Conservation (phyloP, 1,140 invertebrate genomes). For the Eriosoma lanigerum region DNA sequence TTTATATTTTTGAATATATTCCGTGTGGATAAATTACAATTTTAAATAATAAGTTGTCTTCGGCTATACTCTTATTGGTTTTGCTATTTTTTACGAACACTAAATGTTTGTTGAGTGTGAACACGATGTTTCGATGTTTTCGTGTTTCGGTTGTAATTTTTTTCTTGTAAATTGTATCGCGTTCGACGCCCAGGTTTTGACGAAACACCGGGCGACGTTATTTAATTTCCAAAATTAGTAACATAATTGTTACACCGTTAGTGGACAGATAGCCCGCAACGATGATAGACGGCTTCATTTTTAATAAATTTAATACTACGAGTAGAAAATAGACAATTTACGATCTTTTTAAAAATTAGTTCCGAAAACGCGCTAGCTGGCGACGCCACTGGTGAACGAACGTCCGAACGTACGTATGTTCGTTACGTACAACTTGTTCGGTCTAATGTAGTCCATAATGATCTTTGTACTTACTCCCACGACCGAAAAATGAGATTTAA, state of each 20-base stretch:
- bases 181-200: background rate
- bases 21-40: no score
- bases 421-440: no score
- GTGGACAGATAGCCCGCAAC: constrained; percentile 8
- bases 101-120: no score
- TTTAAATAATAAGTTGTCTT: no score
- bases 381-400: background rate
- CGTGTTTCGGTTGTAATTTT: no score
- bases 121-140: no score
- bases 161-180: background rate
- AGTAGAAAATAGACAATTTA: no score
- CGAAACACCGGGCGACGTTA: constrained; percentile 5
- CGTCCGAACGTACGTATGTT: background rate
- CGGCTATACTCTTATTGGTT: no score
- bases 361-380: background rate
- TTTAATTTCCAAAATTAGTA: constrained; percentile 33
- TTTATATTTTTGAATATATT: no score
- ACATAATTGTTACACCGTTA: constrained; percentile 9
- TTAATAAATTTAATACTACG: no score
- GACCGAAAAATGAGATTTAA: background rate
- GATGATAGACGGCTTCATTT: background rate
- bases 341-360: no score
- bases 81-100: no score
- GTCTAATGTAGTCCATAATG: background rate
- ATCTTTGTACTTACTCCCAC: background rate